Percentiles rank a stretch among this genome's conserved stretches.
These are phyloP conservation scores for Epizoanthus stellaris DNA, from an alignment of 92 coral and sea anemone genomes.

Conservation along the genomic window DNA sequence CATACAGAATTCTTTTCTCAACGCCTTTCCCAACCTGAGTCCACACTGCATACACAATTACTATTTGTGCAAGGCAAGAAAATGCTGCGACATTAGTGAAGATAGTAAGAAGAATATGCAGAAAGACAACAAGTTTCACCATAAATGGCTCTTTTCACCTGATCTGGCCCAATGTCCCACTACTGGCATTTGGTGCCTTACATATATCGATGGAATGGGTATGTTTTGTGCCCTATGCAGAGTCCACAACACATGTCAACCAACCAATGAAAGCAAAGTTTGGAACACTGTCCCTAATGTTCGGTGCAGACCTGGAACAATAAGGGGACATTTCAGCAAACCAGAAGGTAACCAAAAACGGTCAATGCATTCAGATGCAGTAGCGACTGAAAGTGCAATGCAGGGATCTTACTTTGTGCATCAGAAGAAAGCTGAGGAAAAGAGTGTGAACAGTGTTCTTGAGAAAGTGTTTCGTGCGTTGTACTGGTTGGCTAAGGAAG, in stretches of 20 bases:
- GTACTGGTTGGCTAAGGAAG: constrained; percentile 44
- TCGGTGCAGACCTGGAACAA: constrained; percentile 37
- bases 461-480: constrained; percentile 35
- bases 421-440: constrained; percentile 27
- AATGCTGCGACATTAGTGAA: constrained; percentile 30
- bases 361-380: constrained; percentile 33
- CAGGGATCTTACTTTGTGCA: constrained; percentile 33
- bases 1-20: constrained; percentile 33
- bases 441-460: constrained; percentile 14
- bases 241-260: constrained; percentile 35
- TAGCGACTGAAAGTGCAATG: constrained; percentile 20
- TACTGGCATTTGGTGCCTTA: constrained; percentile 29
- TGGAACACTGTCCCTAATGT: constrained; percentile 30
- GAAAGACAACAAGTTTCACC: constrained; percentile 41
- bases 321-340: constrained; percentile 12
- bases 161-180: constrained; percentile 12
- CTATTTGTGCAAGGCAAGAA: constrained; percentile 42
- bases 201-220: constrained; percentile 26
- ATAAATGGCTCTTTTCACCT: constrained; percentile 34
- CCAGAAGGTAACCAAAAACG: constrained; percentile 6
- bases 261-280: constrained; percentile 22
- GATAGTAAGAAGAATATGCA: constrained; percentile 10
- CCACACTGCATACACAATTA: constrained; percentile 39
- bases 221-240: constrained; percentile 43
- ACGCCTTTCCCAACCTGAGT: constrained; percentile 11